These are phyloP conservation scores for Hirtodrosophila alboralis DNA, from an alignment of 2,888 invertebrate species.

Conservation along the genomic window DNA sequence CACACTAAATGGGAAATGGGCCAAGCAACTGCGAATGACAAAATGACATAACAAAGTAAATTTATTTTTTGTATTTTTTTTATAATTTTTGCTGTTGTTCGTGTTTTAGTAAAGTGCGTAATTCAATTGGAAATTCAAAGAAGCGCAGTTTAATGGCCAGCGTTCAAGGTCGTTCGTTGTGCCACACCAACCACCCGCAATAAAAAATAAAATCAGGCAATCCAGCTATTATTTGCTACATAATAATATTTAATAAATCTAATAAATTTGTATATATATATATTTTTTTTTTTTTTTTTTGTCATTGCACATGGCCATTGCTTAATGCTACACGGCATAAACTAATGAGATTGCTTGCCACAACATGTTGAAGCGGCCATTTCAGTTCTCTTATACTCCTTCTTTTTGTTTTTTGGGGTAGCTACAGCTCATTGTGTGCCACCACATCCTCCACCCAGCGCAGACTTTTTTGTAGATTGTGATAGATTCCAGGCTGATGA, in stretches of 20 bases:
- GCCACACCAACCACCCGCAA: constrained; percentile 22
- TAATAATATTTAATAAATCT: constrained; percentile 69
- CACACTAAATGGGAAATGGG: constrained; percentile 64
- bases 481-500: constrained; percentile 94
- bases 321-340: constrained; percentile 62
- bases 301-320: constrained; percentile 70
- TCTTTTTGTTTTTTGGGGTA: no score
- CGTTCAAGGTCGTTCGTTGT: constrained; percentile 62
- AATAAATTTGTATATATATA: constrained; percentile 59
- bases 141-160: constrained; percentile 19
- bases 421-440: constrained; percentile 65
- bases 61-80: constrained; percentile 47
- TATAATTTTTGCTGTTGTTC: no score
- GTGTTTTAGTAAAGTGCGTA: constrained; percentile 54
- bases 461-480: constrained; percentile 89
- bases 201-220: constrained; percentile 18
- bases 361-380: constrained; percentile 17
- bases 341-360: constrained; percentile 71
- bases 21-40: constrained; percentile 48
- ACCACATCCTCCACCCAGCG: constrained; percentile 88
- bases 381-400: constrained; percentile 8
- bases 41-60: constrained; percentile 49
- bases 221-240: constrained; percentile 46
- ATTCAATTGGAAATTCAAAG: constrained; percentile 46
- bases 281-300: constrained; percentile 24